phyloP scores from a whole-genome alignment of 2,797 vertebrate genomes.

The Benthosema pterotum region DNA sequence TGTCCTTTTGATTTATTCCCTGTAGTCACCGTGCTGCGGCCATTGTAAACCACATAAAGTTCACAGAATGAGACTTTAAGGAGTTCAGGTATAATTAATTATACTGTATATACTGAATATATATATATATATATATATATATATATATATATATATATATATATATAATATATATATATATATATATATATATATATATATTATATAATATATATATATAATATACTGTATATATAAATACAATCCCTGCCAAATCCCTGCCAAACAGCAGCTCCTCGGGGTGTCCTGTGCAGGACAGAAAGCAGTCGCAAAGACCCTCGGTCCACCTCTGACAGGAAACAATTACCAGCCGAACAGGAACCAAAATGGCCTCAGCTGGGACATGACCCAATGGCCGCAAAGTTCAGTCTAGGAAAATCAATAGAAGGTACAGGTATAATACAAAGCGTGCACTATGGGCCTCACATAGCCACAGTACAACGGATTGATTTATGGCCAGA shows the following conservation, averaged over 20 bases:
- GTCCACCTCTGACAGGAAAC: constrained; percentile 33
- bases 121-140: no score
- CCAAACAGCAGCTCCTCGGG: constrained; percentile 11
- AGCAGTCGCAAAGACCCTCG: neutral
- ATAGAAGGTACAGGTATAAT: constrained; percentile 35
- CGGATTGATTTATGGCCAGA: constrained; percentile 33
- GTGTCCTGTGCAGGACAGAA: neutral
- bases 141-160: no score
- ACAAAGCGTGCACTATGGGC: constrained; percentile 10
- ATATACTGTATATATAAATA: no score
- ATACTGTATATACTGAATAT: no score
- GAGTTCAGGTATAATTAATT: constrained; percentile 45
- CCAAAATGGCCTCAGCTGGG: constrained; percentile 26
- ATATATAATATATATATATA: no score
- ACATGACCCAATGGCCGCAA: constrained; percentile 21
- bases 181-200: no score
- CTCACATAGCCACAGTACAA: constrained; percentile 11
- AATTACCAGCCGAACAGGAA: constrained; percentile 23
- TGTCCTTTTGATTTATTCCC: constrained; percentile 39
- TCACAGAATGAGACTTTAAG: constrained; percentile 45
- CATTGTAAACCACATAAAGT: constrained; percentile 44
- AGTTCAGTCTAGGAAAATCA: constrained; percentile 36
- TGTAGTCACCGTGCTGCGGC: constrained; percentile 13
- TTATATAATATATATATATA: no score
- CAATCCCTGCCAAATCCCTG: constrained; percentile 30